A percentile compares a stretch with the other conserved stretches of the same genome.
These are phyloP conservation scores for Onychomys arenicola DNA, from an alignment of 2,797 vertebrate species.

Conservation along the genomic window DNA sequence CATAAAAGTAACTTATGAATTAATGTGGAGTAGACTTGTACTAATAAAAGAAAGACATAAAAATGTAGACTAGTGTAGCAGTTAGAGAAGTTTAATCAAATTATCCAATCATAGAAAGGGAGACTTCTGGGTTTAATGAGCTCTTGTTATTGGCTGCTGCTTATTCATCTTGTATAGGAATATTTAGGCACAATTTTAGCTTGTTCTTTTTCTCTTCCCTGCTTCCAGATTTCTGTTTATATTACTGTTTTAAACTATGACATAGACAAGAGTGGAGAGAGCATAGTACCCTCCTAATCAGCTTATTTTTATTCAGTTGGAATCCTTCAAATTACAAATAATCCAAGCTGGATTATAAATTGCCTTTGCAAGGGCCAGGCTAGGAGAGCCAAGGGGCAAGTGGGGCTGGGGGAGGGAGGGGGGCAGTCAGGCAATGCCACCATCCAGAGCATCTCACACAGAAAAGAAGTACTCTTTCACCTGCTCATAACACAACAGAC, in stretches of 20 bases:
- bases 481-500: not conserved
- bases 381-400: not conserved
- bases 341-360: not conserved
- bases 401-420: not conserved
- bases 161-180: not conserved
- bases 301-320: not conserved
- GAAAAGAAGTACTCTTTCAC: not conserved
- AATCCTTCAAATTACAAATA: slow-evolving; percentile 50
- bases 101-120: slow-evolving; percentile 36
- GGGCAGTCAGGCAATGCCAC: not conserved
- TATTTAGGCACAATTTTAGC: slow-evolving; percentile 28
- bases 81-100: slow-evolving; percentile 55
- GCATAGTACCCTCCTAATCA: not conserved
- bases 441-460: not conserved
- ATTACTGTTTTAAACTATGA: not conserved
- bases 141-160: not conserved
- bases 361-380: not conserved
- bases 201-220: slow-evolving; percentile 48
- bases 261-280: slow-evolving; percentile 17
- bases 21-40: not conserved
- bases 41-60: slow-evolving; percentile 45
- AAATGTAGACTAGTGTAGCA: not conserved
- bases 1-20: slow-evolving; percentile 58
- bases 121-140: not conserved
- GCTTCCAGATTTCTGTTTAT: slow-evolving; percentile 48